Base-by-base conservation (phyloP, 2,888 invertebrate genomes). In the Acronicta leporina region DNA sequence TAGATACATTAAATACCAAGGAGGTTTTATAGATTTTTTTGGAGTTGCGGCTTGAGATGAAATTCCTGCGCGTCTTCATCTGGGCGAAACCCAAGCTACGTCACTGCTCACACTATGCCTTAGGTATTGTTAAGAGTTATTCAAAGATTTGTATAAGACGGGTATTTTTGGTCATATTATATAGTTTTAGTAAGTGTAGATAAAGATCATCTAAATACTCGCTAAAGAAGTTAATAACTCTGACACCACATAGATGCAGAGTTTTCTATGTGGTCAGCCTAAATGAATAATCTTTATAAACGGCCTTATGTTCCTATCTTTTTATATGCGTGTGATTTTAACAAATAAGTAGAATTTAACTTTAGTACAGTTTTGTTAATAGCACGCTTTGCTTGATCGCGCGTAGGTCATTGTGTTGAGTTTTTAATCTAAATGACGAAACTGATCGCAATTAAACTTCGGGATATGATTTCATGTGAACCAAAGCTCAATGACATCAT, bases 401-500 rank as follows among this genome's bases (percentile, higher is more conserved):
- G 67, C 60, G 65, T 33, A 44, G 58, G 35, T 63, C 33, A 35
- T 54, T 42, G 49, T 43, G 33, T 57, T 45, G 56, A 51, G 48
- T 60, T 65, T 60, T 50, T 59, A 56, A 20, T 62, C 68, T 45
- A 63, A 69, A 65, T 76, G 65, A 68, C 56, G 64, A 64, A 63
- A 60, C 54, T 68, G 57, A 79, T 58, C 43, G 56, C 43, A 42
- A 60, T 54, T 53, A 72, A 67, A 60, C 55, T 33, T 33, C 33
- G 33, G 33, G 59, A 50, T 65, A 70, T 67, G 65, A 64, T 64
- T 73, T 75, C 57, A 71, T 79, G 73, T 84, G 75, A 86, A 86
- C 88, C 86, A 87, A 91, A 91, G 88, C 89, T 91, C 89, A 90
- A 89, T 85, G 73, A 79, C 75, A 73, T 77, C 64, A 51, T 68